Evolutionary conservation across 2,888 invertebrate species (phyloP), one percentile per base, ranked within the genome.

Genomic region (Leptothorax acervorum): DNA sequence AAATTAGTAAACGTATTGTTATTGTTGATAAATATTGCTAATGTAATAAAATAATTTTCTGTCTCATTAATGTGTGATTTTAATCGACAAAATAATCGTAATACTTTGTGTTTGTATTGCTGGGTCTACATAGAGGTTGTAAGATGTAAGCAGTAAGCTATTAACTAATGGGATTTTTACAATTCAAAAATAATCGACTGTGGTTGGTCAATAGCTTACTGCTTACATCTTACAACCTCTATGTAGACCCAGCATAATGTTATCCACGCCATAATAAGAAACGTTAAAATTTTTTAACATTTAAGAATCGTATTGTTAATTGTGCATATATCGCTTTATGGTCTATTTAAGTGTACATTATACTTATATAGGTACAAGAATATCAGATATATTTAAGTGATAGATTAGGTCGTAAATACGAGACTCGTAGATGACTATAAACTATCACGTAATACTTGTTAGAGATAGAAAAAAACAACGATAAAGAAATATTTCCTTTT

Each of bases 401-500:
- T 45, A 66, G 6, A 9, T 65, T 63, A 63, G 18, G 15, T 55
- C 18, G 11, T 63, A 45, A 42, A 45, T 18, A 9, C 23, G 23
- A 23, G 23, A 23, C 23, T 23, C 23, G 23, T 23, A 42, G 12
- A 0, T 63, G 8, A 2, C 1, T 65, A 12, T 42, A 8, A 65
- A 15, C 39, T 39, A 3, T 63, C 0, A 3, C 3, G 15, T 5
- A 55, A 79, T 28, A 18, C 0, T 68, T 42, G 15, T 65, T 39
- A 12, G 11, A 65, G 15, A 39, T 9, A 35, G 55, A 28, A 60
- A 3, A 28, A 28, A 74, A 0, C 39, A 45, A 35, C 3, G 18
- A 79, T 11, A 51, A 28, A 45, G 3, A 12, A 73, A 84, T 68
- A 62, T 11, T 12, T 6, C 23, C 65, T 45, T 81, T 28, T 39